These are phyloP conservation scores for Halocynthia roretzi DNA, from an alignment of 23 tunicate species.

Conservation along the genomic window DNA sequence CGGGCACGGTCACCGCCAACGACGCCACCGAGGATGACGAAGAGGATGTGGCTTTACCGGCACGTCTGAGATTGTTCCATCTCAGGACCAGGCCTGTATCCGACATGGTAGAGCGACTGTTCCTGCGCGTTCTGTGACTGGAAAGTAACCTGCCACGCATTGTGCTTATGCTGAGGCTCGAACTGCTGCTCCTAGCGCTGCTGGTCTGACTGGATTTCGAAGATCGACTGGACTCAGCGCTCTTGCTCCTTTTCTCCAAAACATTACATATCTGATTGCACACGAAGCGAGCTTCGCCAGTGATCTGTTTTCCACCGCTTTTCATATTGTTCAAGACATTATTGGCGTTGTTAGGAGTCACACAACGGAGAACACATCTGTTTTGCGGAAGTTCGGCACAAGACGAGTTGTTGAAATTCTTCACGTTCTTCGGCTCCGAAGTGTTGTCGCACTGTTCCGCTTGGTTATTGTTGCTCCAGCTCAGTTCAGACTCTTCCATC, in stretches of 20 bases:
- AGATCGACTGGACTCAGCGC: conserved; percentile 65
- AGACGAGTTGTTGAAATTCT: conserved; percentile 15
- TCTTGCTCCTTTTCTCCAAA: conserved; percentile 34
- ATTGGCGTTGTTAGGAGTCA: background rate
- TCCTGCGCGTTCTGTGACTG: conserved; percentile 22
- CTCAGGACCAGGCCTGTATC: conserved; percentile 78
- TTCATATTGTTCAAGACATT: background rate
- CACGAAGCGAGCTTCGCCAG: background rate
- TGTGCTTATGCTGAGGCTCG: conserved; percentile 35
- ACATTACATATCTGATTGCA: conserved; percentile 7
- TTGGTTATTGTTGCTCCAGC: background rate
- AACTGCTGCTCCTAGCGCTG: conserved; percentile 81
- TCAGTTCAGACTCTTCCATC: too few relatives aligned
- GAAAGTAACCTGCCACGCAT: conserved; percentile 22
- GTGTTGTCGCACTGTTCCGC: background rate
- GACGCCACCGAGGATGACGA: conserved; percentile 24
- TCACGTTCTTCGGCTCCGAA: background rate
- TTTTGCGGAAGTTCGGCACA: background rate
- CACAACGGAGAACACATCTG: background rate
- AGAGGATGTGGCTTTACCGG: conserved; percentile 16
- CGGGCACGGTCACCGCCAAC: background rate
- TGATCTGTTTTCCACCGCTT: background rate
- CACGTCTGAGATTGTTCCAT: conserved; percentile 15
- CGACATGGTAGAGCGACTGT: conserved; percentile 67
- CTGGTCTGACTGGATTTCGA: conserved; percentile 44